Base-by-base conservation (phyloP, 1,140 invertebrate species). In the Ceratina japonica region DNA sequence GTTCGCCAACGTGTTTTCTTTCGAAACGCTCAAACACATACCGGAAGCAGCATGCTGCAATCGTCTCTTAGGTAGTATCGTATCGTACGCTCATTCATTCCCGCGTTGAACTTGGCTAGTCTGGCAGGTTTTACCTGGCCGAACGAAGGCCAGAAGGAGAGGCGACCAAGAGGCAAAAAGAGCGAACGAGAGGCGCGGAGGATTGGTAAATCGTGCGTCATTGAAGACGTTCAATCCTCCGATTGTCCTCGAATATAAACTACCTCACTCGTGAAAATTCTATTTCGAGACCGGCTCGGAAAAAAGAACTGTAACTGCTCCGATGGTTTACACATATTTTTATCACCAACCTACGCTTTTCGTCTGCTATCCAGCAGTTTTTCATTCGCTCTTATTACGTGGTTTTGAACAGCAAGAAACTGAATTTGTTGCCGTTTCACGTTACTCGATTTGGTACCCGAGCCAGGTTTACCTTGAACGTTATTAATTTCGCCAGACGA, bases 201-300 rank as follows among this genome's bases (percentile, higher is more conserved):
- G 59, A 74, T 74, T 74, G 61, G 59, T 37, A 74, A 87, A 85
- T 74, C 81, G 74, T 72, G 76, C 81, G 85, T 86, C 80, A 86
- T 84, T 75, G 65, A 73, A 51, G 68, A 59, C 44, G 22, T 44
- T n/a, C 72, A 52, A 66, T 68, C 72, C 49, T 49, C 24, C 70
- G 52, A 63, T 64, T 37, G 59, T 70, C 59, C 75, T 24, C 75
- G 37, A 54, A 31, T 15, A 12, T 74, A 31, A 63, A 27, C 49
- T 12, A 37, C 12, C 24, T 52, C 71, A 71, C 54, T 54, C n/a
- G 65, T 49, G 65, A 24, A 52, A n/a, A 54, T 52, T 68, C 65
- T 54, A 52, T 54, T 31, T 68, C 16, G 16, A n/a, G 54, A 13
- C n/a, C 54, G 54, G n/a, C 3, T 56, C 37, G 37, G 10, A 44